phyloP scores from a whole-genome alignment of 1,140 invertebrate species.

The Neodiprion virginianus region DNA sequence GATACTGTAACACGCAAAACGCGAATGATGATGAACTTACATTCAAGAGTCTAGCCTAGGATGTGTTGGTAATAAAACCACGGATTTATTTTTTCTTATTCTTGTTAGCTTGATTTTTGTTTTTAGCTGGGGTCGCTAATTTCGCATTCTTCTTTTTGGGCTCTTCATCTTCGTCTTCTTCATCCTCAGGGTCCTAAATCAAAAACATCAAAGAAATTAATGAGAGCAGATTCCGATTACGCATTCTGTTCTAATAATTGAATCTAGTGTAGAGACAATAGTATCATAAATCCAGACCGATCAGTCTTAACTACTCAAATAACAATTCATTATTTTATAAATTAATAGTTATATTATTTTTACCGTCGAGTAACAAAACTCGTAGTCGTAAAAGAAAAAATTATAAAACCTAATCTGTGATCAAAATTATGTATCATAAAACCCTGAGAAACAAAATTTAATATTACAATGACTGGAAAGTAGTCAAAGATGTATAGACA shows the following conservation, averaged over 20 bases:
- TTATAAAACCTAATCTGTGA: too few relatives aligned
- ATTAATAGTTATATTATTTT: too few relatives aligned
- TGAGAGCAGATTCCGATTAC: neutral
- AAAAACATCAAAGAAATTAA: slow-evolving; percentile 20
- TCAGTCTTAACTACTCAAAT: too few relatives aligned
- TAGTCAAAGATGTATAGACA: too few relatives aligned
- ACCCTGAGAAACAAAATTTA: too few relatives aligned
- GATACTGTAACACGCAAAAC: slow-evolving; percentile 48
- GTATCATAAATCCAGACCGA: too few relatives aligned
- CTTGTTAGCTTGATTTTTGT: slow-evolving; percentile 56
- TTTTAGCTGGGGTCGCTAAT: slow-evolving; percentile 50
- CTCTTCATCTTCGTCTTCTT: slow-evolving; percentile 60
- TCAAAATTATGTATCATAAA: too few relatives aligned
- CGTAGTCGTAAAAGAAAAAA: too few relatives aligned
- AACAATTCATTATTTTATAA: too few relatives aligned
- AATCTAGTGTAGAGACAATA: neutral
- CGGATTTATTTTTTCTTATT: slow-evolving; percentile 59
- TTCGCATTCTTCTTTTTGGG: slow-evolving; percentile 58
- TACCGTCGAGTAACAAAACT: too few relatives aligned
- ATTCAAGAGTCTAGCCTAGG: slow-evolving; percentile 53
- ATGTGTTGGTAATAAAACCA: slow-evolving; percentile 22
- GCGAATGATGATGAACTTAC: slow-evolving; percentile 56
- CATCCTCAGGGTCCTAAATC: slow-evolving; percentile 55
- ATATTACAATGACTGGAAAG: too few relatives aligned
- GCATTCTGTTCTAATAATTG: neutral